These are phyloP conservation scores for Pseudocheirus occidentalis DNA, from an alignment of 2,797 vertebrate genomes.

Conservation along the genomic window DNA sequence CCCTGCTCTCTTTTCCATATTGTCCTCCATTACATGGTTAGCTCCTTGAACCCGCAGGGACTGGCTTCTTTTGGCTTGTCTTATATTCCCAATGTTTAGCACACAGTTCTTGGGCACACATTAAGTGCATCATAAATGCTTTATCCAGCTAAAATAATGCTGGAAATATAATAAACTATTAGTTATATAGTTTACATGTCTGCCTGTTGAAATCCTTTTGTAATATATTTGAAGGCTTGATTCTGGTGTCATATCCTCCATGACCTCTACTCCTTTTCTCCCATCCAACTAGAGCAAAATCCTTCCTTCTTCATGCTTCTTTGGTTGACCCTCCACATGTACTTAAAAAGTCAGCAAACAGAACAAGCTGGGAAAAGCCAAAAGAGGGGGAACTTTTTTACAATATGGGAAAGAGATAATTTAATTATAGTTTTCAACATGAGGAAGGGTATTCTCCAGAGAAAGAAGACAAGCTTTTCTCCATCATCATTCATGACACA, in stretches of 20 bases:
- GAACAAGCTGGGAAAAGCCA: not conserved
- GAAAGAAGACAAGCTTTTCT: constrained; percentile 4
- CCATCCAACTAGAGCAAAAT: not conserved
- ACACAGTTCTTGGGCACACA: not conserved
- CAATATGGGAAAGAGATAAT: constrained; percentile 26
- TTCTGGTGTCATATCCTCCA: not conserved
- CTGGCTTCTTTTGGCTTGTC: not conserved
- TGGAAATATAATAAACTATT: not conserved
- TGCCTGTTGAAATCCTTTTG: not conserved
- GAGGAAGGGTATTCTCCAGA: constrained; percentile 33
- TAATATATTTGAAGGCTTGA: not conserved
- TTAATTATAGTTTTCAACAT: constrained; percentile 24
- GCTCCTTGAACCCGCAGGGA: not conserved
- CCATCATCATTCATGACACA: not conserved
- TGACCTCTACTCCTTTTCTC: not conserved
- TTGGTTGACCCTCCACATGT: not conserved
- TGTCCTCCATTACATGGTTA: not conserved
- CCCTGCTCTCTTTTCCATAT: not conserved
- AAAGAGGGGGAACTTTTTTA: not conserved
- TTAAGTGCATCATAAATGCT: not conserved
- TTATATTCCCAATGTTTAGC: not conserved
- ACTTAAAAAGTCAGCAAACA: constrained; percentile 35
- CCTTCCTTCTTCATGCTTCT: no score
- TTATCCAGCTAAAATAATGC: not conserved
- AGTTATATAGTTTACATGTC: not conserved